phyloP scores from a whole-genome alignment of 2,797 vertebrate genomes.

The Amblyopsis hoosieri region DNA sequence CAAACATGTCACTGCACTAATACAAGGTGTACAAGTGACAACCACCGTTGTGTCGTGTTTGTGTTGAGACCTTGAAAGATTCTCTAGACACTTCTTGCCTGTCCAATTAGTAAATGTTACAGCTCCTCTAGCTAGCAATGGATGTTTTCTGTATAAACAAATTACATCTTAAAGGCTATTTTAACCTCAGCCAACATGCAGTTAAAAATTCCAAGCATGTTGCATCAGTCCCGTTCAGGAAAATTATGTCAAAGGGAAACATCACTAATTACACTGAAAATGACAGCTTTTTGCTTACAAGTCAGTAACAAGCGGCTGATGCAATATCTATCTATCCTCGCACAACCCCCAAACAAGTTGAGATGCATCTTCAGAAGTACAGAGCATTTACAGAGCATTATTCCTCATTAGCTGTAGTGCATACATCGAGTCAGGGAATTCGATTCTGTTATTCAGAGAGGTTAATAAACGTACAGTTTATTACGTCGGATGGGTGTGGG shows the following conservation, averaged over 20 bases:
- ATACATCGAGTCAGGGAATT: conserved; percentile 29
- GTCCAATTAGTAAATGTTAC: conserved; percentile 5
- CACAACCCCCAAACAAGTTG: conserved; percentile 32
- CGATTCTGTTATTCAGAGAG: conserved; percentile 32
- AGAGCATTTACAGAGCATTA: conserved; percentile 30
- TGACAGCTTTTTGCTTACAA: conserved; percentile 56
- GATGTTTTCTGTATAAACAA: no score
- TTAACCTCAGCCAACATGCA: conserved; percentile 6
- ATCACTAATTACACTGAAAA: conserved; percentile 52
- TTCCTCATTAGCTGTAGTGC: conserved; percentile 49
- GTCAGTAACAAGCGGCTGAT: conserved; percentile 39
- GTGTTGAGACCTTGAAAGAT: background rate
- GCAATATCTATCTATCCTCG: conserved; percentile 41
- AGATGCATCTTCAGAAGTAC: conserved; percentile 54
- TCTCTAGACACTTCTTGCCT: background rate
- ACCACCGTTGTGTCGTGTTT: background rate
- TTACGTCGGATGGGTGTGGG: conserved; percentile 24
- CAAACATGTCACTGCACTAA: conserved; percentile 2
- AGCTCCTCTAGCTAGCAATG: no score
- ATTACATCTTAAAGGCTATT: no score
- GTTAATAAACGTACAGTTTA: conserved; percentile 27
- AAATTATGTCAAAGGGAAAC: conserved; percentile 23
- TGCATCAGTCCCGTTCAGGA: conserved; percentile 14
- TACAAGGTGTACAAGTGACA: conserved; percentile 6
- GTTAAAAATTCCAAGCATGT: background rate